Conservation (phyloP, 2,888 invertebrate genomes). For the Galerucella pusilla region DNA sequence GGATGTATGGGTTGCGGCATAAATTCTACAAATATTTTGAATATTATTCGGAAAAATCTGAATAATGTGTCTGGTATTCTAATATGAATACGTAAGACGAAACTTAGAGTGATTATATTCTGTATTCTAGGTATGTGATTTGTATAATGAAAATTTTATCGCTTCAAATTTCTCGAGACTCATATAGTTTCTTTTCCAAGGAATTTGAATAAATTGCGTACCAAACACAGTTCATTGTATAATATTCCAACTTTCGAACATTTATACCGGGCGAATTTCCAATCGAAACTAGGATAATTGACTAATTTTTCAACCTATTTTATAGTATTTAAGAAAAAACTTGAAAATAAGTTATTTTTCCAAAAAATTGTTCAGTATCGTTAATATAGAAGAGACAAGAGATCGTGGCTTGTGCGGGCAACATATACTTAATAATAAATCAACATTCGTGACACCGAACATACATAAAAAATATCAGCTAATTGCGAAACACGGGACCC, state of each 20-base stretch:
- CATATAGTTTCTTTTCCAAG: neutral
- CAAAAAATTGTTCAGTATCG: neutral
- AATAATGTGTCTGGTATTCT: slow-evolving; percentile 42
- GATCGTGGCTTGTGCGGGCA: neutral
- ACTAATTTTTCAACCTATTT: too few relatives aligned
- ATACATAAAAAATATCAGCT: slow-evolving; percentile 20
- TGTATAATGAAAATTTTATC: slow-evolving; percentile 5
- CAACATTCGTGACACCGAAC: slow-evolving; percentile 8
- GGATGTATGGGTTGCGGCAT: slow-evolving; percentile 17
- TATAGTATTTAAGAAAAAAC: too few relatives aligned
- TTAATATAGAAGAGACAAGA: neutral
- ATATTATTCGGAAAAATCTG: slow-evolving; percentile 45
- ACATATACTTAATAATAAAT: slow-evolving; percentile 6
- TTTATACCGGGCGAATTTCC: too few relatives aligned
- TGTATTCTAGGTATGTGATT: neutral
- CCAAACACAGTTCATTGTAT: neutral
- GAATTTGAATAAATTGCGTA: neutral
- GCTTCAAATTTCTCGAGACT: neutral
- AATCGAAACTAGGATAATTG: too few relatives aligned
- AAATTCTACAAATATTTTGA: slow-evolving; percentile 40
- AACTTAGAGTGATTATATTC: slow-evolving; percentile 1
- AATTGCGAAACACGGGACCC: slow-evolving; percentile 34
- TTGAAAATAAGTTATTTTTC: neutral
- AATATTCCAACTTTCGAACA: neutral
- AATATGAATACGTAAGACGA: slow-evolving; percentile 26